Percentiles rank a stretch among this genome's conserved stretches.
phyloP scores from a whole-genome alignment of 2,888 invertebrate genomes.

The Oxyscelio sp. region DNA sequence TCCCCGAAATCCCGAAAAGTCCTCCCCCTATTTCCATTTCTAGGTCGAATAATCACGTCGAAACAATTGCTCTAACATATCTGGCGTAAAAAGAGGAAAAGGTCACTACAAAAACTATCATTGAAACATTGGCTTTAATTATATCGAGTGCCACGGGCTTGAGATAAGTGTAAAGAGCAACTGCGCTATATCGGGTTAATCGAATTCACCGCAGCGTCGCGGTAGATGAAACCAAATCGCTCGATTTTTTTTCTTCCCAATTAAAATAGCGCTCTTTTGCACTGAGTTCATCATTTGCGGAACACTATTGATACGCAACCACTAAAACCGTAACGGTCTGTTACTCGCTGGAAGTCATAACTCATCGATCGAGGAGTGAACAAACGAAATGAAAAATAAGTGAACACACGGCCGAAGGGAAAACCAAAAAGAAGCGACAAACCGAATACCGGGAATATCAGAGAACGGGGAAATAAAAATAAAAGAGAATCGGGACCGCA shows the following conservation, averaged over 20 bases:
- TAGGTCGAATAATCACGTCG: slow-evolving; percentile 7
- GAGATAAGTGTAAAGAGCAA: slow-evolving; percentile 31
- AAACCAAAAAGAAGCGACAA: slow-evolving; percentile 26
- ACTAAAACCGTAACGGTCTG: slow-evolving; percentile 65
- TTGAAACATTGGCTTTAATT: slow-evolving; percentile 25
- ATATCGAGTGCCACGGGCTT: slow-evolving; percentile 4
- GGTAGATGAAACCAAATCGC: slow-evolving; percentile 26
- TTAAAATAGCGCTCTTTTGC: slow-evolving; percentile 38
- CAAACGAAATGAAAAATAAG: slow-evolving; percentile 65
- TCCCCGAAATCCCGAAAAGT: slow-evolving; percentile 9
- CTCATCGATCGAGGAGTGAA: slow-evolving; percentile 67
- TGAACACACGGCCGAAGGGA: slow-evolving; percentile 53
- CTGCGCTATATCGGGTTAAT: slow-evolving; percentile 29
- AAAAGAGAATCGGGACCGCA: slow-evolving; percentile 14
- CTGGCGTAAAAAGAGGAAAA: neutral
- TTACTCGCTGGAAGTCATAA: slow-evolving; percentile 67
- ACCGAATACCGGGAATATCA: neutral
- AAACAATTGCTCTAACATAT: slow-evolving; percentile 21
- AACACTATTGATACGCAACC: slow-evolving; percentile 55
- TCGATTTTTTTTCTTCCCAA: slow-evolving; percentile 18
- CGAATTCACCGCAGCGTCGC: slow-evolving; percentile 38
- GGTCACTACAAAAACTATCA: neutral
- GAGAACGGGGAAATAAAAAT: slow-evolving; percentile 6
- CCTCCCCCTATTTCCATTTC: slow-evolving; percentile 15
- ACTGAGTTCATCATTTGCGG: slow-evolving; percentile 24